Evolutionary conservation across 2,888 invertebrate species (phyloP).

Genomic region (Synergus umbraculus): DNA sequence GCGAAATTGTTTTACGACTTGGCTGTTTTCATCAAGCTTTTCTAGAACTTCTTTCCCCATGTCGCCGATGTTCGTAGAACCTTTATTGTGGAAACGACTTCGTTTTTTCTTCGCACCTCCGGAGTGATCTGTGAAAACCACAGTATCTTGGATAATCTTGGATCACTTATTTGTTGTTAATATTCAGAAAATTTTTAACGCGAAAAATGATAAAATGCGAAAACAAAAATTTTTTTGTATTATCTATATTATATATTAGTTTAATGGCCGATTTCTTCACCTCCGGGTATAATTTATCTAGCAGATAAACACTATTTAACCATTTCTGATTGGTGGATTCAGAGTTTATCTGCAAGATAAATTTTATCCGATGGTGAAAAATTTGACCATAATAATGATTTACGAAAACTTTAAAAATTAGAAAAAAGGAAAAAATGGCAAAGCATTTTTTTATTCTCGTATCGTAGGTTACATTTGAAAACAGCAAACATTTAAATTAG

Average conservation of each 20-base stretch:
- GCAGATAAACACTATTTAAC: no score
- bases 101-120: constrained; percentile 42
- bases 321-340: no score
- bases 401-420: not conserved
- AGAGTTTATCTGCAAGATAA: no score
- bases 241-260: no score
- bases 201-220: not conserved
- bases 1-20: constrained; percentile 82
- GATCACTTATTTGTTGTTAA: not conserved
- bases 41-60: constrained; percentile 77
- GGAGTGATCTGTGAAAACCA: not conserved
- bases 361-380: no score
- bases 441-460: not conserved
- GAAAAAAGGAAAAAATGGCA: not conserved
- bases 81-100: constrained; percentile 56
- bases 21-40: constrained; percentile 78
- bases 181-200: not conserved
- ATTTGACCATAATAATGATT: no score
- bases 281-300: no score
- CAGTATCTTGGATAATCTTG: not conserved
- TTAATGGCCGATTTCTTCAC: no score
- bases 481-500: not conserved
- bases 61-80: constrained; percentile 74
- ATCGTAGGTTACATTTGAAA: not conserved
- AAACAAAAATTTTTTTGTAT: not conserved